phyloP scores from a whole-genome alignment of 2,113 vertebrate genomes.

The Myotis yumanensis region DNA sequence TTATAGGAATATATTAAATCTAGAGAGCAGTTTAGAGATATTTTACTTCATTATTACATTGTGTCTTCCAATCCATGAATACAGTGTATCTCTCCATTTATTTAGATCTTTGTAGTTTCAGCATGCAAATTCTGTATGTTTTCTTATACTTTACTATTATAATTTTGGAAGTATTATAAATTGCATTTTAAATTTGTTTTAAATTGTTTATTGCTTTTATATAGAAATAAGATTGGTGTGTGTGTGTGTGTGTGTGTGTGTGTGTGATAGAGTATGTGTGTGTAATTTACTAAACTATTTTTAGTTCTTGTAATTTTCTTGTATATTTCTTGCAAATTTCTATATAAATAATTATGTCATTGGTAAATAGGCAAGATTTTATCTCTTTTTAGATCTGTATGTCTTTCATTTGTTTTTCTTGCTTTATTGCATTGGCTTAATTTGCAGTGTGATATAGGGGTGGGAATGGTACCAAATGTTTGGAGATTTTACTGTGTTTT shows the following conservation, averaged over 20 bases:
- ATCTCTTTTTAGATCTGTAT: background rate
- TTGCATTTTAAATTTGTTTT: background rate
- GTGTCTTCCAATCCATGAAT: background rate
- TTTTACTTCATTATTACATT: background rate
- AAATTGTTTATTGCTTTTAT: background rate
- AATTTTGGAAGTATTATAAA: background rate
- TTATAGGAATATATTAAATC: background rate
- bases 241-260: background rate
- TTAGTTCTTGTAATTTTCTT: background rate
- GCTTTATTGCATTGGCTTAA: background rate
- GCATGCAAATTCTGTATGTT: background rate
- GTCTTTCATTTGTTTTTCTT: background rate
- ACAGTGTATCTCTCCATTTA: background rate
- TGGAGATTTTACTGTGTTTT: background rate
- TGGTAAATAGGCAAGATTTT: background rate
- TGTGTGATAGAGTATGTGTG: background rate
- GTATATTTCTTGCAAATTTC: background rate
- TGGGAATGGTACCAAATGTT: background rate
- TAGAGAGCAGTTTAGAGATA: background rate
- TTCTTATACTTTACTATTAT: background rate
- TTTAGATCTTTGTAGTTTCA: background rate
- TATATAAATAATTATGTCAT: background rate
- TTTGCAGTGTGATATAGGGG: background rate
- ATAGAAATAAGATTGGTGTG: background rate
- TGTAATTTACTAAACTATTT: background rate